These are phyloP conservation scores for Murina feae DNA, from an alignment of 2,113 vertebrate species.

Conservation along the genomic window DNA sequence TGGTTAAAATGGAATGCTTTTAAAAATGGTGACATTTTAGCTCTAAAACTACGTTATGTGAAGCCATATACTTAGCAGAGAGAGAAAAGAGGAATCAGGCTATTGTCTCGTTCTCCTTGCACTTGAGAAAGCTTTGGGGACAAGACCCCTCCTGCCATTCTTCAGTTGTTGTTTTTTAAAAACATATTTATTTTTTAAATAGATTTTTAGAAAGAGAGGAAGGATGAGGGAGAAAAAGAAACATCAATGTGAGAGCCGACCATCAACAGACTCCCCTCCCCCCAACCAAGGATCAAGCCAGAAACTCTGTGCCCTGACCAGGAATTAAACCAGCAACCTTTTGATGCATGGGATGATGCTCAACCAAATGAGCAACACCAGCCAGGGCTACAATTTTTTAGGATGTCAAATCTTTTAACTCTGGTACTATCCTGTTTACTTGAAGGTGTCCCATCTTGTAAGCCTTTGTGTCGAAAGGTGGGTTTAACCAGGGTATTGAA, in stretches of 20 bases:
- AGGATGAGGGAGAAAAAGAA: neutral
- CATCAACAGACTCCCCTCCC: neutral
- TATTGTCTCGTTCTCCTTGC: neutral
- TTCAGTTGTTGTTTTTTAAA: neutral
- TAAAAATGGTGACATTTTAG: neutral
- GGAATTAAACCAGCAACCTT: neutral
- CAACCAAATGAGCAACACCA: neutral
- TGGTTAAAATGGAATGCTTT: slow-evolving; percentile 35
- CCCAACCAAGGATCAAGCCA: neutral
- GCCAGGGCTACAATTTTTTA: neutral
- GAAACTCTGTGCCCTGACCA: neutral
- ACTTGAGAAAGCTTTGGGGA: neutral
- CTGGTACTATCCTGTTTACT: neutral
- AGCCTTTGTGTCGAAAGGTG: neutral
- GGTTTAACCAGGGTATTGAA: neutral
- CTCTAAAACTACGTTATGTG: neutral
- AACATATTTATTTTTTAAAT: neutral
- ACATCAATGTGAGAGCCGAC: neutral
- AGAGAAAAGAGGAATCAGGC: neutral
- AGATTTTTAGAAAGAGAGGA: neutral
- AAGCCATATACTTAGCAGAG: neutral
- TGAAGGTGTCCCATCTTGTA: neutral
- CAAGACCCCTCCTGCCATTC: neutral
- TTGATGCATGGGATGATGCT: neutral
- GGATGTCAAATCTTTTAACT: neutral